Evolutionary conservation across 2,797 vertebrate genomes (phyloP).

Genomic region (Pangasius djambal): DNA sequence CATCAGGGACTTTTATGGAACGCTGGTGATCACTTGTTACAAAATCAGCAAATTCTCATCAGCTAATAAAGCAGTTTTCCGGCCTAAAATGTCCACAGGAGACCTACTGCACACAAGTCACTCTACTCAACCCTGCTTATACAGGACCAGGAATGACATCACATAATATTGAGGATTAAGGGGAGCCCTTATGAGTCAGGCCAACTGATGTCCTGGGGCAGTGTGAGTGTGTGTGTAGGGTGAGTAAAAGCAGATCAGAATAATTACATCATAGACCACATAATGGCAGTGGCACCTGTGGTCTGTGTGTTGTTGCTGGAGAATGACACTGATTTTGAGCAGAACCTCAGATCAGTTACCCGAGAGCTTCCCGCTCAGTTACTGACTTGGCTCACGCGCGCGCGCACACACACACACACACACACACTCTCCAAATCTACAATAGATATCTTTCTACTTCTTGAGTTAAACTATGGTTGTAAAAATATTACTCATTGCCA

Average conservation of each 20-base stretch:
- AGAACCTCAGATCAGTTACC: slow-evolving; percentile 64
- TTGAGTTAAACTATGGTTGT: slow-evolving; percentile 36
- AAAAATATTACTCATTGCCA: slow-evolving; percentile 46
- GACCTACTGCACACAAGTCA: background rate
- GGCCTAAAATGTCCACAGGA: background rate
- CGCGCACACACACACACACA: background rate
- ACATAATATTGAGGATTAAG: slow-evolving; percentile 34
- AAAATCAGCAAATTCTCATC: background rate
- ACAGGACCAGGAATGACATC: slow-evolving; percentile 40
- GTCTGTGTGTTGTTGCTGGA: slow-evolving; percentile 66
- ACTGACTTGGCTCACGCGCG: slow-evolving; percentile 48
- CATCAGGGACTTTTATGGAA: background rate
- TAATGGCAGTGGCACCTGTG: slow-evolving; percentile 63
- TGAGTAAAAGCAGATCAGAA: slow-evolving; percentile 58
- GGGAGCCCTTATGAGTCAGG: slow-evolving; percentile 47
- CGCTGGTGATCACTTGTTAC: background rate
- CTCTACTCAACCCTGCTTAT: background rate
- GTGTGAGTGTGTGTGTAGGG: slow-evolving; percentile 32
- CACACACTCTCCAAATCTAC: slow-evolving; percentile 12
- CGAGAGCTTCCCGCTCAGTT: slow-evolving; percentile 67
- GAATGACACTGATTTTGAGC: slow-evolving; percentile 67
- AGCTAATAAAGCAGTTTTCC: background rate
- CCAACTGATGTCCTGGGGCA: slow-evolving; percentile 55
- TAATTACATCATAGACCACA: slow-evolving; percentile 59
- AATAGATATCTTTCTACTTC: slow-evolving; percentile 41